Evolutionary conservation across 2,888 invertebrate species (phyloP).

Genomic region (Calameuta pallipes): DNA sequence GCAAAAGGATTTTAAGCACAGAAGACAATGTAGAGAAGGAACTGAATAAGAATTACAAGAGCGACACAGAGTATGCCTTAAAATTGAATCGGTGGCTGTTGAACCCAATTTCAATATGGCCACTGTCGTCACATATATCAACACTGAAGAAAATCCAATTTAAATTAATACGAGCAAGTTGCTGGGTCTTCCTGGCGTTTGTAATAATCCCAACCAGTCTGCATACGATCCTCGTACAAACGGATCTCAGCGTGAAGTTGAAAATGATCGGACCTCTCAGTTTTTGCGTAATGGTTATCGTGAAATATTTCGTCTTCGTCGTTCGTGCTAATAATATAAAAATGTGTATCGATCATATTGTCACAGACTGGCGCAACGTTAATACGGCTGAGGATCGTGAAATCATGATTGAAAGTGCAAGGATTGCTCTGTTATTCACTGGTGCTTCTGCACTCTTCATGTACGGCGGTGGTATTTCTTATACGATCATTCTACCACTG

Average conservation of each 20-base stretch:
- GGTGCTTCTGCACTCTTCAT: neutral
- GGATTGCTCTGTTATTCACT: neutral
- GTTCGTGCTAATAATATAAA: slow-evolving; percentile 16
- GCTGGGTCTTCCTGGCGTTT: neutral
- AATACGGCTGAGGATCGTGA: neutral
- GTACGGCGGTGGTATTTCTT: neutral
- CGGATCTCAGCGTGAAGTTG: slow-evolving; percentile 10
- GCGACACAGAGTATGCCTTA: slow-evolving; percentile 19
- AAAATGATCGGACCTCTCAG: slow-evolving; percentile 45
- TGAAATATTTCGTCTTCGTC: slow-evolving; percentile 43
- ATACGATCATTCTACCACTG: neutral
- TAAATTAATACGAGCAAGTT: neutral
- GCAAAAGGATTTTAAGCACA: no score
- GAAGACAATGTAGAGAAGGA: no score
- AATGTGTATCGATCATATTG: neutral
- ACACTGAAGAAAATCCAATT: neutral
- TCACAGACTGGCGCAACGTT: neutral
- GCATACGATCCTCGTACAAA: neutral
- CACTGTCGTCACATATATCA: neutral
- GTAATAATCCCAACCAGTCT: neutral
- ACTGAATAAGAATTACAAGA: no score
- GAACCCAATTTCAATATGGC: slow-evolving; percentile 26
- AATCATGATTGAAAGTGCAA: neutral
- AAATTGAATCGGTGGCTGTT: slow-evolving; percentile 23
- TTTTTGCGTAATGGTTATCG: slow-evolving; percentile 44